Conservation (phyloP, 2,797 vertebrate genomes). For the Eulemur albifrons region DNA sequence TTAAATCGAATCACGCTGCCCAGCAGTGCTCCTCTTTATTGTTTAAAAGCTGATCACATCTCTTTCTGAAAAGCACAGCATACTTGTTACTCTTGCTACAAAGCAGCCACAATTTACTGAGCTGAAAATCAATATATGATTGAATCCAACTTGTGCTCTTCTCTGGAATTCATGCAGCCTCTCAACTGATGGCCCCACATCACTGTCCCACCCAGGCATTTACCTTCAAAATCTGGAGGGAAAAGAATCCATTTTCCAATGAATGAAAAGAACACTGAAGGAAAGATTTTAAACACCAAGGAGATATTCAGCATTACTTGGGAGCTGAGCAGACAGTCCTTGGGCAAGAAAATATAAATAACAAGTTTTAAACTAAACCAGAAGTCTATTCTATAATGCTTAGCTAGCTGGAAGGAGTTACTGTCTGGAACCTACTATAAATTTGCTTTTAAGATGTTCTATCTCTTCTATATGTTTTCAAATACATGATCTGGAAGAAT, state of each 20-base stretch:
- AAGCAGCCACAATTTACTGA: constrained; percentile 69
- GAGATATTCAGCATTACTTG: constrained; percentile 44
- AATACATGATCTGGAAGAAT: constrained; percentile 43
- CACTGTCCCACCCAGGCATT: constrained; percentile 53
- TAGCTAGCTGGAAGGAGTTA: constrained; percentile 28
- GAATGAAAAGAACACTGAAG: constrained; percentile 57
- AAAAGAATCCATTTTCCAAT: constrained; percentile 70
- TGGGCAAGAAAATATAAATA: constrained; percentile 60
- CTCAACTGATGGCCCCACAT: background rate
- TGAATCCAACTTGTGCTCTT: constrained; percentile 68
- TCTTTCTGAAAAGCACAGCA: constrained; percentile 63
- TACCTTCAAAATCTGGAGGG: constrained; percentile 61
- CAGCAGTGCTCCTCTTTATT: constrained; percentile 65
- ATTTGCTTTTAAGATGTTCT: constrained; percentile 34
- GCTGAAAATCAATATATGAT: constrained; percentile 78
- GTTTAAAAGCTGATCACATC: constrained; percentile 75
- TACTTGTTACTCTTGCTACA: constrained; percentile 67
- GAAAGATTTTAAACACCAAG: constrained; percentile 62
- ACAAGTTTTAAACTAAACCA: constrained; percentile 51
- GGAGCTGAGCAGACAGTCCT: constrained; percentile 47
- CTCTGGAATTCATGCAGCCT: constrained; percentile 64
- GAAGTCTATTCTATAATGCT: background rate
- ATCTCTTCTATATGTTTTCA: constrained; percentile 30
- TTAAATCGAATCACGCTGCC: constrained; percentile 71
- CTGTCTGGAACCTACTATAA: constrained; percentile 16